These are phyloP conservation scores for Apaloderma vittatum DNA, from an alignment of 2,113 vertebrate genomes.

Conservation along the genomic window DNA sequence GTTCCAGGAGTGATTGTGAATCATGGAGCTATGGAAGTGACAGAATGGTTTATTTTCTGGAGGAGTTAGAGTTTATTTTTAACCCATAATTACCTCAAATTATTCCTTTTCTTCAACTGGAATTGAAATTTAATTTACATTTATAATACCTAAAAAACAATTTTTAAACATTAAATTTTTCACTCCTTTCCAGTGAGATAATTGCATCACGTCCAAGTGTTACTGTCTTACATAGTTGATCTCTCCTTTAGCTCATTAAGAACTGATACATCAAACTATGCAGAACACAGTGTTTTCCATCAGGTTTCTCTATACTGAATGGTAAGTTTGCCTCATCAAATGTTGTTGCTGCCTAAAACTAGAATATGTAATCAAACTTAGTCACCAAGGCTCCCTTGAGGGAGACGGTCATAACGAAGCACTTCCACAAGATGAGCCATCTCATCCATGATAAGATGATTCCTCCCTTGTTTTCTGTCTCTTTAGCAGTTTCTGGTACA, in stretches of 20 bases:
- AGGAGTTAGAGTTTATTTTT: conserved; percentile 21
- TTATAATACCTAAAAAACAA: conserved; percentile 13
- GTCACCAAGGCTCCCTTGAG: neutral
- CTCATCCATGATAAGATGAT: neutral
- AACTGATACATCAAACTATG: neutral
- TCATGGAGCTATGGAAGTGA: neutral
- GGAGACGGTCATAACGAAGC: neutral
- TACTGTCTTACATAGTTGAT: neutral
- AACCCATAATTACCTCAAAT: conserved; percentile 10
- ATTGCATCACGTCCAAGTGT: neutral
- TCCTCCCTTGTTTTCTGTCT: neutral
- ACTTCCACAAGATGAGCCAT: neutral
- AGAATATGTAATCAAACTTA: neutral
- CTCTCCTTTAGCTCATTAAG: neutral
- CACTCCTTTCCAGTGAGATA: conserved; percentile 18
- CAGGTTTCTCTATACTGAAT: neutral
- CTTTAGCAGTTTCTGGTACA: neutral
- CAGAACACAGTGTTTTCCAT: neutral
- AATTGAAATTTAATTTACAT: conserved; percentile 30
- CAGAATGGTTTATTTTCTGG: neutral
- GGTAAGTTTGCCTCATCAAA: neutral
- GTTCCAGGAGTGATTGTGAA: neutral
- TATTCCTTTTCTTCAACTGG: neutral
- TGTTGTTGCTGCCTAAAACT: neutral
- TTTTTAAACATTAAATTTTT: neutral